Percentiles rank a stretch among this genome's conserved stretches.
phyloP scores from a whole-genome alignment of 2,888 invertebrate genomes.

The Ceratothoa steindachneri region DNA sequence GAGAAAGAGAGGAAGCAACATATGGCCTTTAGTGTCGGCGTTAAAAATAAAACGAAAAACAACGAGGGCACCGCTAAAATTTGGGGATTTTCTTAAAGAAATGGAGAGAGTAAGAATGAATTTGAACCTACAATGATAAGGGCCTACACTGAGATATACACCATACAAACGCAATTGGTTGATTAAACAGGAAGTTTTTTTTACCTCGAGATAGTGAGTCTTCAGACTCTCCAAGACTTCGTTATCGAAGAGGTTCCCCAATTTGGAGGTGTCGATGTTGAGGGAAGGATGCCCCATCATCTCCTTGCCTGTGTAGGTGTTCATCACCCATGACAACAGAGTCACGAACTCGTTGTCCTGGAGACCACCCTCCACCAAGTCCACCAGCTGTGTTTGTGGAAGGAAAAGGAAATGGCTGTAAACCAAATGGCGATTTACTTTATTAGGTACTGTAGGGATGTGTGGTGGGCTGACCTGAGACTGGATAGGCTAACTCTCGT shows the following conservation, averaged over 20 bases:
- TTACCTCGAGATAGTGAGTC: slow-evolving; percentile 72
- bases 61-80: not conserved
- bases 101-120: too few relatives aligned
- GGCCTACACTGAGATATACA: too few relatives aligned
- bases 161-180: too few relatives aligned
- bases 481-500: too few relatives aligned
- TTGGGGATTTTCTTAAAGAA: too few relatives aligned
- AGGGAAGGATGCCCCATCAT: slow-evolving; percentile 83
- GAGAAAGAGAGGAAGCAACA: slow-evolving; percentile 75
- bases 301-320: slow-evolving; percentile 82
- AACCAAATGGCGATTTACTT: not conserved
- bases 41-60: not conserved
- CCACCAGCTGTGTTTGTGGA: slow-evolving; percentile 74
- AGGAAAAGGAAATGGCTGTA: too few relatives aligned
- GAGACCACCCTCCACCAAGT: slow-evolving; percentile 77
- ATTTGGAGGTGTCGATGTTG: slow-evolving; percentile 62
- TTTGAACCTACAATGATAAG: too few relatives aligned
- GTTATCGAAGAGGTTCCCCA: slow-evolving; percentile 69
- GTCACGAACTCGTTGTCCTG: slow-evolving; percentile 97
- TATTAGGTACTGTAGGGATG: slow-evolving; percentile 11
- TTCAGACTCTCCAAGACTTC: slow-evolving; percentile 72
- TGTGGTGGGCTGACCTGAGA: not conserved
- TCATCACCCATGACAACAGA: slow-evolving; percentile 83
- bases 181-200: too few relatives aligned
- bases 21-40: too few relatives aligned